Evolutionary conservation across 2,888 invertebrate species (phyloP), one percentile per base, ranked within the genome.

Genomic region (Colostygia pectinataria): DNA sequence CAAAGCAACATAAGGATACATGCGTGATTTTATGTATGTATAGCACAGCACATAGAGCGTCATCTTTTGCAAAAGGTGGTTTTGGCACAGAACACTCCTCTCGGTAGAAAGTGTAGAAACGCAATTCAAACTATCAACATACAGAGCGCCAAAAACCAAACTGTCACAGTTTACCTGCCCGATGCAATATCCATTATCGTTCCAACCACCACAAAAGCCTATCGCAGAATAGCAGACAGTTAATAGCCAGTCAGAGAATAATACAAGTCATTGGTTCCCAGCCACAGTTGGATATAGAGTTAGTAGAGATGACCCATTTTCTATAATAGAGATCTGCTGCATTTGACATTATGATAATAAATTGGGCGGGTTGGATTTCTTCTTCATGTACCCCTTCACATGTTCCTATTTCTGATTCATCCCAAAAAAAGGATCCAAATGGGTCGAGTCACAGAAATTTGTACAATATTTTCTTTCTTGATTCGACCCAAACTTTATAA

Each of bases 141-240:
- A 39, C 29, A 24, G 10, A 44, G 33, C 51, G 18, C 28, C 14
- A 29, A 34, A 43, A 42, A 27, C 42, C 37, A 28, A 20, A 43
- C 29, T 13, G 47, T 14, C 33, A 27, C 2, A 44, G 38, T 44
- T 50, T 50, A 44, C 50, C 51, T 59, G 47, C 50, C 53, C 39
- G 38, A 27, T 57, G 59, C 59, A 56, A 37, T 51, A 46, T 31
- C 51, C 51, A 53, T 51, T 57, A 53, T 49, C 36, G 31, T 18
- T 12, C n/a, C 23, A 25, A 25, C 45, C 45, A 27, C 42, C 14
- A 49, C 51, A 53, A 56, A 53, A 18, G 44, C 20, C 40, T 38
- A 28, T 25, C 37, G 29, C 37, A 44, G 51, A 49, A 36, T 25
- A 44, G 4, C 23, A n/a, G 29, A 36, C 13, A 29, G 20, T 20